Conservation (phyloP, 2,113 vertebrate genomes). For the Mustelus asterias region DNA sequence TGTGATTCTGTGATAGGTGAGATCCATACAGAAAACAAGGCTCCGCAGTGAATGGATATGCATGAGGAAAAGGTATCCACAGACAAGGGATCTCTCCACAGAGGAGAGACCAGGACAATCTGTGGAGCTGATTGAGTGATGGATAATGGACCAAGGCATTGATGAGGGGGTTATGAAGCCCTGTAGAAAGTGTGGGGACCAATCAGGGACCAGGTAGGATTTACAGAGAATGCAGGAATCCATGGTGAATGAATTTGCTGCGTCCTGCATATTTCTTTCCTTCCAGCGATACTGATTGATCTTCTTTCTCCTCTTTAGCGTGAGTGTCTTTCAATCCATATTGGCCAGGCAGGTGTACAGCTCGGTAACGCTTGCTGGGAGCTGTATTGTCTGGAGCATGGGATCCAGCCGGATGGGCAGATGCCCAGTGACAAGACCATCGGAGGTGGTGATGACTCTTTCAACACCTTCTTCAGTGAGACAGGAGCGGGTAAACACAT, state of each 20-base stretch:
- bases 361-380: slow-evolving; percentile 72
- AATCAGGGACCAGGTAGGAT: neutral
- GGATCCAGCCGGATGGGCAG: neutral
- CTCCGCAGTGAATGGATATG: too few species aligned
- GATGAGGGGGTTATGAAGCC: neutral
- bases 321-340: slow-evolving; percentile 79
- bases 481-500: slow-evolving; percentile 55
- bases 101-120: neutral
- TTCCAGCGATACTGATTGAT: neutral
- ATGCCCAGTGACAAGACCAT: neutral
- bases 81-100: neutral
- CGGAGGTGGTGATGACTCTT: neutral
- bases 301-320: slow-evolving; percentile 50
- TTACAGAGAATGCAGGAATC: neutral
- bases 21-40: too few species aligned
- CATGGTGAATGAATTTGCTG: neutral
- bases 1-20: too few species aligned
- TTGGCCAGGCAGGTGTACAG: slow-evolving; percentile 82
- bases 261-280: neutral
- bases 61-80: neutral
- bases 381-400: neutral
- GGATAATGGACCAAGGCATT: neutral
- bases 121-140: neutral
- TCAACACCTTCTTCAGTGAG: neutral
- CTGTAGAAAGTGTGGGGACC: neutral